Evolutionary conservation across 2,113 vertebrate genomes (phyloP).

Genomic region (Orthonyx spaldingii): DNA sequence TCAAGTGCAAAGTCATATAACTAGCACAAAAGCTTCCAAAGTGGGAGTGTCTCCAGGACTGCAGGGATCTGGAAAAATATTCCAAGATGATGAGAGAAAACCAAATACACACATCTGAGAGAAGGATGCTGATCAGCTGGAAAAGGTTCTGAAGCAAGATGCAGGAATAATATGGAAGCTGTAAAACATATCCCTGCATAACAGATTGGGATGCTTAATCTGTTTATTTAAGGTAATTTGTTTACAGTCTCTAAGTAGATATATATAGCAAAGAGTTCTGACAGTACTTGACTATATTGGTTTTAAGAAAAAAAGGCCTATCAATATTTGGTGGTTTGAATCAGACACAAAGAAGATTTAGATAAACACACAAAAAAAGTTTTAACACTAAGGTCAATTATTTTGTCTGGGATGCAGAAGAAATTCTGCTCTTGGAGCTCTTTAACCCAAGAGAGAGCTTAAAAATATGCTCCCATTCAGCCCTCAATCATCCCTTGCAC

Average conservation of each 20-base stretch:
- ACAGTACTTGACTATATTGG: background rate
- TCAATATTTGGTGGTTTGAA: background rate
- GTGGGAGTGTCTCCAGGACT: background rate
- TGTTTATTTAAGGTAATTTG: background rate
- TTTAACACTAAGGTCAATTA: background rate
- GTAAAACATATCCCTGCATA: background rate
- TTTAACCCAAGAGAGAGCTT: background rate
- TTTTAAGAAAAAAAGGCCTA: background rate
- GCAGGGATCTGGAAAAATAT: background rate
- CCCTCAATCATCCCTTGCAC: background rate
- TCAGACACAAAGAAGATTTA: background rate
- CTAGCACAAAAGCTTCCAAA: background rate
- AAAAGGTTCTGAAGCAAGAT: background rate
- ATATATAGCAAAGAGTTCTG: background rate
- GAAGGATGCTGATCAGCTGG: background rate
- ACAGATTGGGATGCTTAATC: background rate
- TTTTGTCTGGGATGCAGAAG: background rate
- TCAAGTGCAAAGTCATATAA: background rate
- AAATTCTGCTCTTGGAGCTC: background rate
- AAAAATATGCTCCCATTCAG: background rate
- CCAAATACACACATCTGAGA: background rate
- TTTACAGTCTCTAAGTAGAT: background rate
- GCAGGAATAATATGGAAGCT: background rate
- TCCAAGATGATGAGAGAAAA: background rate
- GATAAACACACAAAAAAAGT: background rate